A percentile compares a stretch with the other conserved stretches of the same genome.
phyloP scores from a whole-genome alignment of 1,140 invertebrate genomes.

The Apocrypta bakeri region DNA sequence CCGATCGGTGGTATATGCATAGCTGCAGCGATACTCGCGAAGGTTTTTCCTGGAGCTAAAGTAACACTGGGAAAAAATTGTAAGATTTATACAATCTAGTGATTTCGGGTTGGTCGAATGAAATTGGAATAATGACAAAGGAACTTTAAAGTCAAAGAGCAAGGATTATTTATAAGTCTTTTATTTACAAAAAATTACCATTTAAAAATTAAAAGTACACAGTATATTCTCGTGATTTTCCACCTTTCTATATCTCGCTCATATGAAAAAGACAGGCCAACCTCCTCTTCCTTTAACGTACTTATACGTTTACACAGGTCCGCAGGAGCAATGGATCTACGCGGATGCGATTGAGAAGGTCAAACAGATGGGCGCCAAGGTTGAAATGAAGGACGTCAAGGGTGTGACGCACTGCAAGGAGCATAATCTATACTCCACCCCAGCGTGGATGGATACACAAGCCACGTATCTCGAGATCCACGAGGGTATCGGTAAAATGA shows the following conservation, averaged over 20 bases:
- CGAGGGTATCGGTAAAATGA: slow-evolving; percentile 77
- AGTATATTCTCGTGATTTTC: slow-evolving; percentile 32
- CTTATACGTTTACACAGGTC: slow-evolving; percentile 58
- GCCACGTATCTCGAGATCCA: slow-evolving; percentile 73
- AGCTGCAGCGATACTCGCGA: slow-evolving; percentile 77
- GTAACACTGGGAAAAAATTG: slow-evolving; percentile 76
- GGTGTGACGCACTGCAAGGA: slow-evolving; percentile 74
- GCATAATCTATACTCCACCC: slow-evolving; percentile 77
- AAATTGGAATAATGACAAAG: not conserved
- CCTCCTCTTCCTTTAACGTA: not conserved
- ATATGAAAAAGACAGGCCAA: not conserved
- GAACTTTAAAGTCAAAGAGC: not conserved
- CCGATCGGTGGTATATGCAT: slow-evolving; percentile 79
- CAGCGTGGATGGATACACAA: slow-evolving; percentile 78
- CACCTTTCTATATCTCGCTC: not conserved
- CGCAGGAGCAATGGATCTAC: slow-evolving; percentile 76
- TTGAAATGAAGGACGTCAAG: slow-evolving; percentile 71
- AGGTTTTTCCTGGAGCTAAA: slow-evolving; percentile 73
- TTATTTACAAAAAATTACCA: slow-evolving; percentile 52
- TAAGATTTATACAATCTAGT: slow-evolving; percentile 44
- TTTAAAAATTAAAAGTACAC: slow-evolving; percentile 37
- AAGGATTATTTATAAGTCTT: slow-evolving; percentile 42
- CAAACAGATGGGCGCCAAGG: slow-evolving; percentile 74
- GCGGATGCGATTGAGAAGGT: slow-evolving; percentile 75
- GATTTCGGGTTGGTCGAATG: not conserved